Conservation (phyloP, 64 coral and sea anemone species). For the Cladopsammia gracilis region DNA sequence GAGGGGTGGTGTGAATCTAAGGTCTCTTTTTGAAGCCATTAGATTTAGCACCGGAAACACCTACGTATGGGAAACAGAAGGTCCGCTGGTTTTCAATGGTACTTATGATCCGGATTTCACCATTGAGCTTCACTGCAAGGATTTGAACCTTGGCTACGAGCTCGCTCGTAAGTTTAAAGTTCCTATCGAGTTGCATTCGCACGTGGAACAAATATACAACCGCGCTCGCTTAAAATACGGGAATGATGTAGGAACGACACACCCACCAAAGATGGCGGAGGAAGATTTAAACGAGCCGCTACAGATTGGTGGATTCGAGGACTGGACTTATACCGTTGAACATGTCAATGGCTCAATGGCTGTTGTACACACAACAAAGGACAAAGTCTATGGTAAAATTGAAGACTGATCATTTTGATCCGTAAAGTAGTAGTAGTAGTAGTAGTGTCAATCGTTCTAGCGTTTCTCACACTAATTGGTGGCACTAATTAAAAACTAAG, state of each 20-base stretch:
- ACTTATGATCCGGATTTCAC: constrained; percentile 85
- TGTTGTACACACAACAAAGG: constrained; percentile 62
- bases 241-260: constrained; percentile 38
- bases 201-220: constrained; percentile 59
- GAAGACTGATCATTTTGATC: too few species aligned
- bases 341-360: constrained; percentile 68
- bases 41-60: constrained; percentile 83
- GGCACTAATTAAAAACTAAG: too few species aligned
- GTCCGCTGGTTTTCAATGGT: constrained; percentile 84
- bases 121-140: constrained; percentile 88
- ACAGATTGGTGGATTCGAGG: constrained; percentile 50
- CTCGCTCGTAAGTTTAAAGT: constrained; percentile 66
- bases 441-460: too few species aligned
- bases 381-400: neutral
- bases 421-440: too few species aligned
- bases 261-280: constrained; percentile 57
- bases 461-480: too few species aligned
- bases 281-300: constrained; percentile 42
- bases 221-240: constrained; percentile 55
- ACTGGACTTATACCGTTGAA: constrained; percentile 78
- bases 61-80: constrained; percentile 87
- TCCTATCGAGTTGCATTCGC: constrained; percentile 20
- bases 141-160: constrained; percentile 78
- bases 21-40: constrained; percentile 83
- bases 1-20: constrained; percentile 66